Conservation (phyloP, 2,888 invertebrate species). For the Bellardia pandia region DNA sequence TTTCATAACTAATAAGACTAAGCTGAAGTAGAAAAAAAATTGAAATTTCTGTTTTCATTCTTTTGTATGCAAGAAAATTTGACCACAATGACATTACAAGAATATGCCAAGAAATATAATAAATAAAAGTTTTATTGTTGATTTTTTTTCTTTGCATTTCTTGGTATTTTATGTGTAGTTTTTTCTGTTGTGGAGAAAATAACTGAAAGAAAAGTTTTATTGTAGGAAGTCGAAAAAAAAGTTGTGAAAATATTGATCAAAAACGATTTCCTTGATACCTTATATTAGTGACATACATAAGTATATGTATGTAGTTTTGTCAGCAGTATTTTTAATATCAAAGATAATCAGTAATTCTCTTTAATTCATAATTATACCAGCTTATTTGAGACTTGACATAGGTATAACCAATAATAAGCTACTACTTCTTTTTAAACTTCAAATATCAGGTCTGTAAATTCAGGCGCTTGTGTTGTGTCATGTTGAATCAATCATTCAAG, state of each 20-base stretch:
- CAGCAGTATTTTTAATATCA: background rate
- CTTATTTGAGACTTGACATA: no score
- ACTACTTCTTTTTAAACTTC: no score
- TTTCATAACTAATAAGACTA: constrained; percentile 34
- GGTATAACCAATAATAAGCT: no score
- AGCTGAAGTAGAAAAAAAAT: constrained; percentile 12
- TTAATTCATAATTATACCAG: no score
- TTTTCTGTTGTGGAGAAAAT: background rate
- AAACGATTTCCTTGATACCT: constrained; percentile 44
- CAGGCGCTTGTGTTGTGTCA: no score
- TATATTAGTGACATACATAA: background rate
- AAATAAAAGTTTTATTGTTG: constrained; percentile 48
- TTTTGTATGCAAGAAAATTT: constrained; percentile 44
- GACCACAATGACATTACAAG: constrained; percentile 67
- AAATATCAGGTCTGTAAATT: no score
- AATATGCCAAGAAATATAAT: constrained; percentile 56
- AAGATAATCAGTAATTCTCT: background rate
- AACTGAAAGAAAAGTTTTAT: constrained; percentile 20
- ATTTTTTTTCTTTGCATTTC: background rate
- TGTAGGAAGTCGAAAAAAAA: background rate
- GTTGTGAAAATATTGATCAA: constrained; percentile 7
- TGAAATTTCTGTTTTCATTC: constrained; percentile 6
- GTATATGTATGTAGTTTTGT: background rate
- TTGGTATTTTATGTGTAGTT: constrained; percentile 7
- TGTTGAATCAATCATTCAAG: no score